Base-by-base conservation (phyloP, 2,113 vertebrate genomes). In the Gallinago media region DNA sequence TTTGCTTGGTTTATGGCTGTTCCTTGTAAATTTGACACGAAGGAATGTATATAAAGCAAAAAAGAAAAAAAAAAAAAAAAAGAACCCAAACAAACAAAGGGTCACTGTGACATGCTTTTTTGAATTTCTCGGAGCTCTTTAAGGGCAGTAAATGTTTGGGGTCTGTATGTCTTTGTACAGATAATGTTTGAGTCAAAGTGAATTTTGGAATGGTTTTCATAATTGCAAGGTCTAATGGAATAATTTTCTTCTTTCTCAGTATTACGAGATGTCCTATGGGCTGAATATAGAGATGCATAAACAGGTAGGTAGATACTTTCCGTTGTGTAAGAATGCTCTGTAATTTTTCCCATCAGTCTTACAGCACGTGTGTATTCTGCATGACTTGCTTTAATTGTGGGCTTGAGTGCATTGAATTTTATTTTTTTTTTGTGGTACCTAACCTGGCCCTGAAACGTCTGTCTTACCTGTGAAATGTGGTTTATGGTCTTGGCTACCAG, bases 281-380 rank as follows among this genome's bases (percentile, higher is more conserved):
- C 98, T 99, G 98, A 99, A 99, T 98, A 99, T 99, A 97, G 99
- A 99, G 98, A 99, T 99, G 99, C 99, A 99, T 97, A 99, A 99
- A 90, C 99, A 99, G 99, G 99, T 99, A 98, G 96, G 99, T 97
- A 87, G 67, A 94, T 73, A 44, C 78, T 97, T 97, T 47, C 23
- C 52, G 93, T 68, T 42, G 7, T 90, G 42, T 94, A 58, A 94
- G 70, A 84, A 47, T 29, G 31, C 29, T 82, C 36, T 74, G 7
- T 88, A 38, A 86, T 95, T 91, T 73, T 59, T 59, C 18, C 29
- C 9, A n/a, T 71, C n/a, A 71, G 9, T 94, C 84, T 89, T 88
- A 82, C 82, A 90, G 67, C 27, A 88, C 54, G 54, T 50, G 3
- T 89, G 5, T 83, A 16, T 91, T 97, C 88, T 87, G 25, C 78